phyloP scores from a whole-genome alignment of 30 jellyfish, hydroid and myxozoan species.

The Sanderia malayensis region DNA sequence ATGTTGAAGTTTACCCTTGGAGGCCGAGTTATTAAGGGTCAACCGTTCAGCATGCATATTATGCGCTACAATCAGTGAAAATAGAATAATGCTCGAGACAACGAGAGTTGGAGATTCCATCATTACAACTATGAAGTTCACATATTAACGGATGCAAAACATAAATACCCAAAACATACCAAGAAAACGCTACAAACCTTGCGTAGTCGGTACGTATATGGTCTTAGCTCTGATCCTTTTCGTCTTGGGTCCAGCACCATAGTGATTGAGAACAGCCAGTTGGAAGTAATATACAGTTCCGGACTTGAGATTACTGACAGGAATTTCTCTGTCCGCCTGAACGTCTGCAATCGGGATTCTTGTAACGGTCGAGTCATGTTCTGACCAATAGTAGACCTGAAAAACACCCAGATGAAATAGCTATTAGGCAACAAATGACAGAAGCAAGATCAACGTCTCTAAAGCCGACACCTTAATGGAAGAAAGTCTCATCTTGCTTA shows the following conservation, averaged over 20 bases:
- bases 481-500: no score
- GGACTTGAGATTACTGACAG: conserved; percentile 44
- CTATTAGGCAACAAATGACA: no score
- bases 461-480: no score
- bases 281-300: conserved; percentile 73
- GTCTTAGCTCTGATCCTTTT: conserved; percentile 39
- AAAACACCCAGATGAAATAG: no score
- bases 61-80: not conserved
- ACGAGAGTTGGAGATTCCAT: not conserved
- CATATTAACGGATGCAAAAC: not conserved
- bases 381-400: conserved; percentile 71
- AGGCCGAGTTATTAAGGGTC: no score
- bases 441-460: no score
- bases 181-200: conserved; percentile 15
- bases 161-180: not conserved
- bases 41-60: no score
- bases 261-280: conserved; percentile 68
- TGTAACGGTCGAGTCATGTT: conserved; percentile 5
- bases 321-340: conserved; percentile 49
- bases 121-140: not conserved
- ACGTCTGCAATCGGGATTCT: conserved; percentile 30
- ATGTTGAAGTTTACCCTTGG: no score
- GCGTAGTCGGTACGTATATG: conserved; percentile 38
- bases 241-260: conserved; percentile 91
- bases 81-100: not conserved